These are phyloP conservation scores for Eolophus roseicapilla DNA, from an alignment of 2,113 vertebrate species.

Conservation along the genomic window DNA sequence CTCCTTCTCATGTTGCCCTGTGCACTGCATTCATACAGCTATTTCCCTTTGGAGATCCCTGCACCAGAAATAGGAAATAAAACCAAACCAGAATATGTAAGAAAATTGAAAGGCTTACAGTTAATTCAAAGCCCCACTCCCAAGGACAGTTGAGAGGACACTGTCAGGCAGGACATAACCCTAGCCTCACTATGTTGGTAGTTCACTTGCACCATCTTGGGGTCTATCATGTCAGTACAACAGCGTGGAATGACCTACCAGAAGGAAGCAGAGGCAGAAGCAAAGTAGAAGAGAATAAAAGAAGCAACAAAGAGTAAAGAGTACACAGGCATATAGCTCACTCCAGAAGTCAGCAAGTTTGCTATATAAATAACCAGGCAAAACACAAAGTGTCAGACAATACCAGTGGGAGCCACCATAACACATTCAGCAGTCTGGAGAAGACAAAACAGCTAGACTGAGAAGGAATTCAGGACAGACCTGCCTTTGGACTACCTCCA, in stretches of 20 bases:
- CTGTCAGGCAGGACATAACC: neutral
- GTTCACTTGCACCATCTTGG: neutral
- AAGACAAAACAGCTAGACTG: neutral
- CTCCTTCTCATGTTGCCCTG: neutral
- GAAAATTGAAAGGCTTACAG: neutral
- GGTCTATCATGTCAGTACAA: neutral
- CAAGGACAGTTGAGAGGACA: neutral
- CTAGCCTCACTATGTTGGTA: fast-evolving
- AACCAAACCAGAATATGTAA: neutral
- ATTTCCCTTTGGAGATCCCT: neutral
- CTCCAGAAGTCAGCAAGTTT: neutral
- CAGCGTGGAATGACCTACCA: neutral
- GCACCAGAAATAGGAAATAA: neutral
- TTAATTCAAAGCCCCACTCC: neutral
- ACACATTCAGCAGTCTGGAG: neutral
- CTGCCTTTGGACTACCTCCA: neutral
- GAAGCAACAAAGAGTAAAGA: neutral
- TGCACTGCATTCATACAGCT: neutral
- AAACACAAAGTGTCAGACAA: conserved; percentile 21
- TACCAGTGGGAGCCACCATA: neutral
- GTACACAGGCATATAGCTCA: neutral
- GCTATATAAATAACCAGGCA: neutral
- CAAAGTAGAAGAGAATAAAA: neutral
- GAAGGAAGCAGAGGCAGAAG: neutral
- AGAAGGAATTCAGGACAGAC: neutral